A percentile compares a stretch with the other conserved stretches of the same genome.
Conservation (phyloP, 1,140 invertebrate species). For the Eufriesea mexicana region DNA sequence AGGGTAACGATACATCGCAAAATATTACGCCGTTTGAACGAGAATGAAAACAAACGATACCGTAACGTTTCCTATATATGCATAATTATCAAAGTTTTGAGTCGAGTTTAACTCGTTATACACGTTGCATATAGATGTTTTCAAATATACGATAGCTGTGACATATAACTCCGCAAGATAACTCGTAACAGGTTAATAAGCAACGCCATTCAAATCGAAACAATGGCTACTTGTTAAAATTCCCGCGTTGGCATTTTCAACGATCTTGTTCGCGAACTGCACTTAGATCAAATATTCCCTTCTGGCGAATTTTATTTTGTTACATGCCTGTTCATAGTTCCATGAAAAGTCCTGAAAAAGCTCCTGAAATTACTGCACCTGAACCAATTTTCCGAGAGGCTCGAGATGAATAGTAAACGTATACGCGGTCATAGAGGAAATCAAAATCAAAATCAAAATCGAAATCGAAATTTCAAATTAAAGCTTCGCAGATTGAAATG, state of each 20-base stretch:
- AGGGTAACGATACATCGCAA: neutral
- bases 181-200: neutral
- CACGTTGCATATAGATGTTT: neutral
- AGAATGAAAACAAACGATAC: conserved; percentile 1
- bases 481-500: too few relatives aligned
- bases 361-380: too few relatives aligned
- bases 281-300: neutral
- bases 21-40: neutral
- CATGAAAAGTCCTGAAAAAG: neutral
- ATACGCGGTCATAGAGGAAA: too few relatives aligned
- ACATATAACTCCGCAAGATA: neutral
- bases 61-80: neutral
- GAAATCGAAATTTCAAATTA: too few relatives aligned
- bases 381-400: too few relatives aligned
- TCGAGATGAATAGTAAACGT: too few relatives aligned
- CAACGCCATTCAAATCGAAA: neutral
- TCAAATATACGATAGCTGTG: neutral
- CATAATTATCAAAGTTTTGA: conserved; percentile 8
- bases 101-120: neutral
- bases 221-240: neutral
- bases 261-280: too few relatives aligned
- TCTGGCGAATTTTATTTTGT: neutral
- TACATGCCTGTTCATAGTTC: neutral
- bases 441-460: too few relatives aligned
- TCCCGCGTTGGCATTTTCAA: neutral